Evolutionary conservation across 2,888 invertebrate species (phyloP).

Genomic region (Ligdia adustata): DNA sequence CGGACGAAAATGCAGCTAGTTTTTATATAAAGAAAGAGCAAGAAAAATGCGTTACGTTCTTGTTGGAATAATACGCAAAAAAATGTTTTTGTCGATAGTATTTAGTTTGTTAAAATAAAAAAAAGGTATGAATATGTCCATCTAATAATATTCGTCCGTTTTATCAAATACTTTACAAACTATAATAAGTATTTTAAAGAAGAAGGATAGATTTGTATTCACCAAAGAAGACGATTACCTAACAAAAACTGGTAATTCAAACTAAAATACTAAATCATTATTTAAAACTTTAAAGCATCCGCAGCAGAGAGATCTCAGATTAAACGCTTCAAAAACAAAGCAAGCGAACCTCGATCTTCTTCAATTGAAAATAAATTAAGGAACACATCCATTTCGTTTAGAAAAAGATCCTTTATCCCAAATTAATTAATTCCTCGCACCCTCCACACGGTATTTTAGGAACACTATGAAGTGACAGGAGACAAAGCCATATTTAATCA

Average conservation of each 20-base stretch:
- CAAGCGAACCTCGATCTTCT: constrained; percentile 6
- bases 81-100: too few relatives aligned
- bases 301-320: neutral
- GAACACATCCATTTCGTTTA: constrained; percentile 19
- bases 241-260: neutral
- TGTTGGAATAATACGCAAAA: too few relatives aligned
- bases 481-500: neutral
- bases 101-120: too few relatives aligned
- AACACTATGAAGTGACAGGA: constrained; percentile 1
- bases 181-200: too few relatives aligned
- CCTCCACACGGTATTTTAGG: constrained; percentile 13
- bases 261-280: neutral
- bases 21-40: constrained; percentile 1
- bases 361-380: constrained; percentile 15
- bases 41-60: constrained; percentile 1
- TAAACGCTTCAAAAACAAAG: neutral
- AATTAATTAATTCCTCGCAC: constrained; percentile 20
- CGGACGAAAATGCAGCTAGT: constrained; percentile 2
- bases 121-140: too few relatives aligned
- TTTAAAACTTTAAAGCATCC: too few relatives aligned
- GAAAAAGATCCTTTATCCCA: constrained; percentile 24
- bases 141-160: too few relatives aligned
- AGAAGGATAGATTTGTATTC: too few relatives aligned
- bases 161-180: too few relatives aligned
- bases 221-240: too few relatives aligned